Conservation (phyloP, 1,140 invertebrate genomes). For the Micrasema longulum region DNA sequence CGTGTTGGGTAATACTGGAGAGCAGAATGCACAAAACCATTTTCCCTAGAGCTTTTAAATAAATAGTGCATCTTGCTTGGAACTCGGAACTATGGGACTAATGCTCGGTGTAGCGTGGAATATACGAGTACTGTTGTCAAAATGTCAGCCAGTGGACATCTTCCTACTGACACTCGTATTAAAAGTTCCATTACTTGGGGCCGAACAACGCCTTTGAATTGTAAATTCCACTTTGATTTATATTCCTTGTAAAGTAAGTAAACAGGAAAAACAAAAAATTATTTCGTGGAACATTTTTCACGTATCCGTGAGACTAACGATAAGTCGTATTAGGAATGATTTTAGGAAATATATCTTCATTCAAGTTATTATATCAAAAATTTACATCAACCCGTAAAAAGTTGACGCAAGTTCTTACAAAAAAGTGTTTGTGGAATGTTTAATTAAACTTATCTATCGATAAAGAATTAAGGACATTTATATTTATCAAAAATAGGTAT, state of each 20-base stretch:
- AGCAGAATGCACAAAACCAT: not conserved
- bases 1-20: not conserved
- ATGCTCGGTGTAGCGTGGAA: constrained; percentile 30
- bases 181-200: constrained; percentile 33
- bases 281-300: too few relatives aligned
- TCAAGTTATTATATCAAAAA: too few relatives aligned
- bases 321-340: too few relatives aligned
- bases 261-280: too few relatives aligned
- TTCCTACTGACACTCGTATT: constrained; percentile 27
- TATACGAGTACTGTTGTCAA: constrained; percentile 34
- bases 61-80: constrained; percentile 4
- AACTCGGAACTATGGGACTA: not conserved
- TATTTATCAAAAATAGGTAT: too few relatives aligned
- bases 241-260: constrained; percentile 8
- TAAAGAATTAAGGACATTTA: too few relatives aligned
- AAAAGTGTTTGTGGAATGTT: too few relatives aligned
- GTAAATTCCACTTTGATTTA: constrained; percentile 32
- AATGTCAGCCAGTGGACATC: constrained; percentile 31
- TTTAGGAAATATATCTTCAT: too few relatives aligned
- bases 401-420: too few relatives aligned
- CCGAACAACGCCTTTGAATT: constrained; percentile 22
- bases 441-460: too few relatives aligned
- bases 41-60: constrained; percentile 23
- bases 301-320: too few relatives aligned
- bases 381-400: too few relatives aligned